These are phyloP conservation scores for Amphipoea oculea DNA, from an alignment of 2,888 invertebrate genomes.

Conservation along the genomic window DNA sequence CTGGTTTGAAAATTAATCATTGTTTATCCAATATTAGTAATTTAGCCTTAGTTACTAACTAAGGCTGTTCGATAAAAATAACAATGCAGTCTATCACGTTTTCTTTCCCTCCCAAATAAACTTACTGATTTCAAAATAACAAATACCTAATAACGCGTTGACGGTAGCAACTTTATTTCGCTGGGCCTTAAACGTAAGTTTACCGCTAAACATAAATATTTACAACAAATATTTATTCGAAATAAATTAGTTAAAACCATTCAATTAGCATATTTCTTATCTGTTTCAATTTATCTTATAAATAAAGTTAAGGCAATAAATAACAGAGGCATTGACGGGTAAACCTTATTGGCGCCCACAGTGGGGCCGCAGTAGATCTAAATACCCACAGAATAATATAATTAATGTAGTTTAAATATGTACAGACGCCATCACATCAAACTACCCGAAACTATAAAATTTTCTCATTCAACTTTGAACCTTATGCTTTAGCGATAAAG, in stretches of 20 bases:
- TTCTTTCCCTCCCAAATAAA: neutral
- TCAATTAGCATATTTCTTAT: neutral
- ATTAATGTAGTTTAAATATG: neutral
- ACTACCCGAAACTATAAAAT: no score
- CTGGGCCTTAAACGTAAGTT: neutral
- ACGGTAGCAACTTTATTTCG: neutral
- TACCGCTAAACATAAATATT: neutral
- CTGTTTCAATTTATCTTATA: neutral
- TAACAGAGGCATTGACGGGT: neutral
- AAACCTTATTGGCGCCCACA: slow-evolving; percentile 31
- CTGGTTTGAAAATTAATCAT: neutral
- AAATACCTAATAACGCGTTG: neutral
- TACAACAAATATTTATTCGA: neutral
- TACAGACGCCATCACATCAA: no score
- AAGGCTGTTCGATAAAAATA: neutral
- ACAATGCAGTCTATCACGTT: neutral
- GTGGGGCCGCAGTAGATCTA: slow-evolving; percentile 2
- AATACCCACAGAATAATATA: slow-evolving; percentile 5
- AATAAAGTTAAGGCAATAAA: slow-evolving; percentile 17
- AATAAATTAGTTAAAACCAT: slow-evolving; percentile 4
- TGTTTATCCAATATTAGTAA: neutral
- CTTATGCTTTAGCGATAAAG: no score
- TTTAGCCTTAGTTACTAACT: no score
- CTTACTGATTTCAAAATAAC: neutral
- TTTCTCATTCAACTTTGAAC: no score